Evolutionary conservation across 2,113 vertebrate species (phyloP).

Genomic region (Terrapene triunguis): DNA sequence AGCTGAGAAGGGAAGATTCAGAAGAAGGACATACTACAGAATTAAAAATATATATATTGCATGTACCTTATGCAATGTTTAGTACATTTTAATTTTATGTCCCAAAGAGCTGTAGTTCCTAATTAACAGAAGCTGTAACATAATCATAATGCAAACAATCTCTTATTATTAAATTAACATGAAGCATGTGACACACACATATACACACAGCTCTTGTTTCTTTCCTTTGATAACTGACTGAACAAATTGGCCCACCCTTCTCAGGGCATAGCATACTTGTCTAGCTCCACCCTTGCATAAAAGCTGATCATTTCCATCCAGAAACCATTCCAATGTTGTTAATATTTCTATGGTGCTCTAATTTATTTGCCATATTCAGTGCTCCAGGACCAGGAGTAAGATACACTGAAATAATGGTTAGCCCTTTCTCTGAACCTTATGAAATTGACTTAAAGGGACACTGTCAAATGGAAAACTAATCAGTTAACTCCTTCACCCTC

Average conservation of each 20-base stretch:
- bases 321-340: background rate
- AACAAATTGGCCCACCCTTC: background rate
- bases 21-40: background rate
- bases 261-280: background rate
- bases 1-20: background rate
- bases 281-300: background rate
- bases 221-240: background rate
- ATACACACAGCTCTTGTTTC: background rate
- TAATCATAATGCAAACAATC: background rate
- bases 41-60: background rate
- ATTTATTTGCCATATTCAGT: background rate
- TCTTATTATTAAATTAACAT: background rate
- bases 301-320: background rate
- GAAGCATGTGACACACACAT: background rate
- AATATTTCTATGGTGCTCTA: background rate
- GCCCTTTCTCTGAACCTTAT: background rate
- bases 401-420: background rate
- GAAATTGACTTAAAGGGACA: background rate
- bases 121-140: background rate
- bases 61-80: background rate
- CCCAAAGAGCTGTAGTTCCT: background rate
- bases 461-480: background rate
- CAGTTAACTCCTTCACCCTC: background rate
- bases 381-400: background rate
- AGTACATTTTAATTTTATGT: background rate